Evolutionary conservation across 2,113 vertebrate species (phyloP), one percentile per base, ranked within the genome.

Genomic region (Melanocharis versteri): DNA sequence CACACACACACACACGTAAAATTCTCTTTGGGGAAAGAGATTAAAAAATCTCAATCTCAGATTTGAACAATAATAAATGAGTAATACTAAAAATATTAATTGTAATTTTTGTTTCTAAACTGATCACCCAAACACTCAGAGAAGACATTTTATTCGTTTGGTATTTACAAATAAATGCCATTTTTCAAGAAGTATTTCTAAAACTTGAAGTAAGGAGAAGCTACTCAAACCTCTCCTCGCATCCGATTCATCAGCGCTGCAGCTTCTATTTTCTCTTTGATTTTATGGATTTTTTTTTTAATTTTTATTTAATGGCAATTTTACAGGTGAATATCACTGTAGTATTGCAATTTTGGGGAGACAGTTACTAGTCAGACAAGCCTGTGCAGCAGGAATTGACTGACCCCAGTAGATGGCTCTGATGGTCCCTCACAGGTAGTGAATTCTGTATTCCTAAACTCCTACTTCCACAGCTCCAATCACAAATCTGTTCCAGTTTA

Each of bases 391-490:
- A 96, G 58, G 90, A 73, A 64, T 86, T 26, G 45, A 7, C 72
- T 90, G 86, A 75, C 21, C 80, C 95, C 97, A 96, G 86, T 77
- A 98, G 97, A 83, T 97, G 97, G 97, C 93, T 53, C 82, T 94
- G 91, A 81, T 95, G 84, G 71, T 95, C 94, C 87, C 96, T 76
- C 44, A 65, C 89, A 85, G 33, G 45, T 45, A 58, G 56, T 64
- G 48, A 50, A 45, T 70, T 65, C 75, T 87, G 15, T 70, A 6
- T 73, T 77, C 44, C 44, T 44, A n/a, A 91, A 88, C 19, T 77
- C 39, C 19, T 72, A 1, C 18, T 90, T 57, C 37, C n/a, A 10
- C 28, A 73, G 37, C n/a, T 87, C n/a, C 35, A 45, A 9, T 56
- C 1, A 5, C 7, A 11, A n/a, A 16, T 35, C n/a, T 64, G 30